Percentiles rank a stretch among this genome's conserved stretches.
phyloP scores from a whole-genome alignment of 2,113 vertebrate genomes.

The Melanostigma gelatinosum region DNA sequence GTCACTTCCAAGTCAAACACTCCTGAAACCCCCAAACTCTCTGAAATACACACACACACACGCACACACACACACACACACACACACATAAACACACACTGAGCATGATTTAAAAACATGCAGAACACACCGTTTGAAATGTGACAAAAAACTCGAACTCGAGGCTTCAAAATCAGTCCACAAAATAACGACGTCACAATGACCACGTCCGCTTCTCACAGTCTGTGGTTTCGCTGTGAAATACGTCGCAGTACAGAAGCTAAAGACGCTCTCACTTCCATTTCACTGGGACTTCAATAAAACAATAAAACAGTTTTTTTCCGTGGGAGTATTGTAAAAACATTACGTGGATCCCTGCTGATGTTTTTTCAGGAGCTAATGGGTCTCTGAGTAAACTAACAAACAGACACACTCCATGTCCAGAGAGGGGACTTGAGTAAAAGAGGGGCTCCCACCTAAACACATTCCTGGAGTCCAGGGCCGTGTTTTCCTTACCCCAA shows the following conservation, averaged over 20 bases:
- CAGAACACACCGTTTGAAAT: not conserved
- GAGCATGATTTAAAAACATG: not conserved
- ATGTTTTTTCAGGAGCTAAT: not conserved
- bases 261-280: not conserved
- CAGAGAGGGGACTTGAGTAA: constrained; percentile 72
- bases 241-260: not conserved
- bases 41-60: constrained; percentile 13
- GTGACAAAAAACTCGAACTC: not conserved
- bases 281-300: no score
- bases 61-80: constrained; percentile 8
- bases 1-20: constrained; percentile 86
- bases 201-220: no score
- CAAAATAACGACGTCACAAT: no score
- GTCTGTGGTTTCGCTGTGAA: not conserved
- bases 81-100: not conserved
- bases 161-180: no score
- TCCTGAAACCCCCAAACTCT: constrained; percentile 19
- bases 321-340: not conserved
- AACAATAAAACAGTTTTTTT: not conserved
- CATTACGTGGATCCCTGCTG: not conserved
- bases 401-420: constrained; percentile 58
- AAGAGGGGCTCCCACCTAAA: constrained; percentile 75
- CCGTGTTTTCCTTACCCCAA: constrained; percentile 90
- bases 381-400: constrained; percentile 12
- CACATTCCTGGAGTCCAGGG: constrained; percentile 74